A percentile compares a stretch with the other conserved stretches of the same genome.
These are phyloP conservation scores for Trichogramma pretiosum DNA, from an alignment of 1,140 invertebrate species.

Conservation along the genomic window DNA sequence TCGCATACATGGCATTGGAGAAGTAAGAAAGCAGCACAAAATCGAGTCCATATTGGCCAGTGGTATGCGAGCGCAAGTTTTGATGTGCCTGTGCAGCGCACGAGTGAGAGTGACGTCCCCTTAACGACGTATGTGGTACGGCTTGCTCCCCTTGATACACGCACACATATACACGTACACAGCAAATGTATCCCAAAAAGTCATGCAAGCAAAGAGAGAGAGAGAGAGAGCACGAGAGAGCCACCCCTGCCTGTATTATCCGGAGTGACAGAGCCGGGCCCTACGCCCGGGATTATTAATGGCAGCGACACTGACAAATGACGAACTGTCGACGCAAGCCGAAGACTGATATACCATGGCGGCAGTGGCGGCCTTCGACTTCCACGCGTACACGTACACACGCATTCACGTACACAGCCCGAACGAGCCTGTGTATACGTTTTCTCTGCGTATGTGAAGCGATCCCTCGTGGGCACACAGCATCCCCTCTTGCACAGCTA, in stretches of 20 bases:
- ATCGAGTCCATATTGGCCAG: background rate
- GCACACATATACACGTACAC: slow-evolving; percentile 2
- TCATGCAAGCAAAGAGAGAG: no score
- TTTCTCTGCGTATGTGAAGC: no score
- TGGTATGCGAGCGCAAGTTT: no score
- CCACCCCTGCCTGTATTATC: slow-evolving; percentile 46
- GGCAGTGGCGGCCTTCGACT: no score
- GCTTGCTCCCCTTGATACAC: slow-evolving; percentile 3
- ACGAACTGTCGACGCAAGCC: slow-evolving; percentile 49
- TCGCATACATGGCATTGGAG: no score
- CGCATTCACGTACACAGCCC: no score
- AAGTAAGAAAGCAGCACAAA: no score
- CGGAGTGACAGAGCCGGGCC: slow-evolving; percentile 46
- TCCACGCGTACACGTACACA: no score
- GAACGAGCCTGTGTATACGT: no score
- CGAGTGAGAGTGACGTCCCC: slow-evolving; percentile 43
- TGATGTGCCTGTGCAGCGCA: background rate
- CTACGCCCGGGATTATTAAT: slow-evolving; percentile 48
- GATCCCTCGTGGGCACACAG: background rate
- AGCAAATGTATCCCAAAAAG: background rate
- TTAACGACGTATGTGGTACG: slow-evolving; percentile 35
- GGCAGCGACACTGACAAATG: slow-evolving; percentile 47
- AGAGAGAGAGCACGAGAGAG: slow-evolving; percentile 4
- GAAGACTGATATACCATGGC: slow-evolving; percentile 48
- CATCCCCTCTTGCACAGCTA: background rate